Base-by-base conservation (phyloP, 2,113 vertebrate genomes). In the Trachemys scripta region DNA sequence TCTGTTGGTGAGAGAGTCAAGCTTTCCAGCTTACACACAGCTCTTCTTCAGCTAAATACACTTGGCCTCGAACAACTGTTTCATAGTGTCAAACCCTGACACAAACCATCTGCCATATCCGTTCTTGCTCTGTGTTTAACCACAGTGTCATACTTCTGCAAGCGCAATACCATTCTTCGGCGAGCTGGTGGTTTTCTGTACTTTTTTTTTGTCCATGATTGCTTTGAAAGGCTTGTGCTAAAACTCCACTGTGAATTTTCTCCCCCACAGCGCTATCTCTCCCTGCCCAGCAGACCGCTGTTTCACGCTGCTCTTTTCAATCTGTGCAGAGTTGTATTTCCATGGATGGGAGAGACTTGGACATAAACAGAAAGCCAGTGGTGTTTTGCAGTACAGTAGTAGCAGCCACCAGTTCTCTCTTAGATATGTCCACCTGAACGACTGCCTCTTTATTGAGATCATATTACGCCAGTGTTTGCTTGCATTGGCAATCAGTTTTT, bases 401-500 rank as follows among this genome's bases (percentile, higher is more conserved):
- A 83, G 38, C 24, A 51, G 11, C 3, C 19, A 82, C 78, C 81
- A 59, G 90, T 47, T 22, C 24, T 45, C 35, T 22, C 14, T 42
- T 65, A 59, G 50, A 51, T 9, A 3, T 31, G 83, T n/a, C 35
- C 31, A 5, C 57, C 47, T 31, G 24, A 83, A 45, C 4, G 7
- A 38, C 91, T 2, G 0, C 25, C 35, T 49, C 47, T 87, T 84
- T 78, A 51, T n/a, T 29, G 1, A 14, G 84, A 3, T 29, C 54
- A 0, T 0, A 82, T 65, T 10, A 19, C 2, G 4, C 22, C 0
- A 0, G 27, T 35, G 25, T 35, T 27, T 47, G 5, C 49, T 91
- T 87, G 45, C 27, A 38, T 14, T 81, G 35, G 69, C n/a, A 50
- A 80, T 88, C 56, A 56, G 50, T 20, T 24, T 8, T 22, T 20